Base-by-base conservation (phyloP, 2,797 vertebrate genomes). In the Platyrinchus mystaceus region DNA sequence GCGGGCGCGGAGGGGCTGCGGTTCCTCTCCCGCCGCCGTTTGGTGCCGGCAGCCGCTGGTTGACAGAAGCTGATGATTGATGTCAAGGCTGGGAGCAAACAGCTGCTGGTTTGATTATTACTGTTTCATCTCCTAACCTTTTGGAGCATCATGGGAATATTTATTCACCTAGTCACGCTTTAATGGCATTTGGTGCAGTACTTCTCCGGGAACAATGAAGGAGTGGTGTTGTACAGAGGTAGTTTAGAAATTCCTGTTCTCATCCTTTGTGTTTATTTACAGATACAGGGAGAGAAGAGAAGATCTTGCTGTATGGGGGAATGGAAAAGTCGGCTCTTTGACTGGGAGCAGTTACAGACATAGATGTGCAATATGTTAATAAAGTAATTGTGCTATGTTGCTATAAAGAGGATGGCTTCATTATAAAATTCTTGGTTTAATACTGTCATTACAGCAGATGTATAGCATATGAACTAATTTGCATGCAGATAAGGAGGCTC, bases 21-120 rank as follows among this genome's bases (percentile, higher is more conserved):
- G 15, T 41, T 73, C 73, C 68, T 75, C 43, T 41, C 69, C 62
- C 9, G 67, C 70, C 89, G 69, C 90, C 91, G 21, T 95, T 97
- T 16, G 62, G 56, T 34, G 82, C 52, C 60, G 63, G 39, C 91
- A 59, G 73, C 39, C 37, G 64, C 93, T 76, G 47, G 68, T 67
- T 59, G 84, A 74, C 93, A 60, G 81, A 30, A 96, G 92, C 82
- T 49, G 90, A 63, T 95, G 97, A 97, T 96, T 81, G 97, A 96
- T 97, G 94, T 94, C 55, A 92, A 95, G 94, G 79, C 96, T 95
- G 85, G 80, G 96, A 94, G 88, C 95, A 90, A 96, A 95, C 94
- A 97, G 97, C 97, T 98, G 90, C 94, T 97, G 94, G 86, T 97
- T 97, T 96, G 97, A 97, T 97, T 95, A 94, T 96, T 93, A 59